Percentiles rank a stretch among this genome's conserved stretches.
Evolutionary conservation across 2,888 invertebrate species (phyloP).

Genomic region (Drosophila flavopinicola): DNA sequence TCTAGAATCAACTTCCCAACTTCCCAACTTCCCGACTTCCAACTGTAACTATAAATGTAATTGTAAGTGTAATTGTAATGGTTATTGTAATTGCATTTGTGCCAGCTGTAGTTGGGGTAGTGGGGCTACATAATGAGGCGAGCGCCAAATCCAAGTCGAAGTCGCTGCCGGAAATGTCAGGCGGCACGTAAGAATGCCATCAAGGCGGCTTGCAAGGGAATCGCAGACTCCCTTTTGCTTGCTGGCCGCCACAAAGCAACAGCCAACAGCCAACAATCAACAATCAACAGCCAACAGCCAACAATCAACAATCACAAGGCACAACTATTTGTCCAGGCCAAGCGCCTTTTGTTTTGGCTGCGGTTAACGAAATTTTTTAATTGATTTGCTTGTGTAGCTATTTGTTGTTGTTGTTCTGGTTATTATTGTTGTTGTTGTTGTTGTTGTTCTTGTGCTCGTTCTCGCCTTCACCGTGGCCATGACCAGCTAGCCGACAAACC

Average conservation of each 20-base stretch:
- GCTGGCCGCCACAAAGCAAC: neutral
- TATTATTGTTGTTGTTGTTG: neutral
- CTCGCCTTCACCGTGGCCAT: conserved; percentile 80
- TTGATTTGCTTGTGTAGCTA: conserved; percentile 69
- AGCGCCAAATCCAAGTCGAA: conserved; percentile 7
- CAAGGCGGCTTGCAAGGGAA: conserved; percentile 24
- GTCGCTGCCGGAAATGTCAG: conserved; percentile 61
- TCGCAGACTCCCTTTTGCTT: neutral
- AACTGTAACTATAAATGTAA: neutral
- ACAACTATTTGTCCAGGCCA: conserved; percentile 29
- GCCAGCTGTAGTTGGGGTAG: conserved; percentile 13
- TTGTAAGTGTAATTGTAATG: neutral
- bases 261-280: too few species aligned
- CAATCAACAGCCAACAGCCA: conserved; percentile 1
- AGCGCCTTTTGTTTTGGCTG: conserved; percentile 19
- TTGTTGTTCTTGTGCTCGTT: too few species aligned
- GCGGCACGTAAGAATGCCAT: conserved; percentile 69
- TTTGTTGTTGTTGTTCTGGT: too few species aligned
- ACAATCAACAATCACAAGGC: conserved; percentile 4
- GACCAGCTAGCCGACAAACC: conserved; percentile 66
- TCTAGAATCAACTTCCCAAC: neutral
- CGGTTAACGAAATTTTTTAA: conserved; percentile 60
- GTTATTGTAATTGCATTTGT: conserved; percentile 1
- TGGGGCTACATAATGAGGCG: conserved; percentile 17
- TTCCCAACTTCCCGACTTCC: too few species aligned